These are phyloP conservation scores for Ammospiza caudacuta DNA, from an alignment of 2,113 vertebrate species.

Conservation along the genomic window DNA sequence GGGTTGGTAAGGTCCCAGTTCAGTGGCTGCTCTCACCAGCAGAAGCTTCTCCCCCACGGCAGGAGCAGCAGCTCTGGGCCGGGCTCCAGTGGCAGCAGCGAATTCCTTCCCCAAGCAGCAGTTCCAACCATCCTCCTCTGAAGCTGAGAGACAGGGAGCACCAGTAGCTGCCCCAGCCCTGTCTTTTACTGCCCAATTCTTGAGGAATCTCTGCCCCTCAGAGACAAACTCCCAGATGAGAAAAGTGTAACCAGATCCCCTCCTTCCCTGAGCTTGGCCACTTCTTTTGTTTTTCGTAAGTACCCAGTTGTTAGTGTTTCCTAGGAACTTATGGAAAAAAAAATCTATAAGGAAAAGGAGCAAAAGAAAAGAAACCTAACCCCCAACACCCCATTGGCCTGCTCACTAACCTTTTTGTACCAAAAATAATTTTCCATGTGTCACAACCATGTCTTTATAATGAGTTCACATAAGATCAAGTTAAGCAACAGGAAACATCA, in stretches of 20 bases:
- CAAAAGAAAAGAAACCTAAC: not conserved
- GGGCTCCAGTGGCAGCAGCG: fast-evolving
- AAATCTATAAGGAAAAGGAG: not conserved
- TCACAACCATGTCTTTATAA: not conserved
- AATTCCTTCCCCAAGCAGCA: not conserved
- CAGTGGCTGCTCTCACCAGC: not conserved
- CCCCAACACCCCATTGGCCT: not conserved
- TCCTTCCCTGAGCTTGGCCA: not conserved
- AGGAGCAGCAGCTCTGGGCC: not conserved
- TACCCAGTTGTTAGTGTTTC: not conserved
- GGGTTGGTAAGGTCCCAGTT: too few species aligned
- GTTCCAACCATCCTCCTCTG: fast-evolving
- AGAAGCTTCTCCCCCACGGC: fast-evolving
- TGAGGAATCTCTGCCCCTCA: fast-evolving
- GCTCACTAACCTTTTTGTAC: not conserved
- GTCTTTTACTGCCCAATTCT: not conserved
- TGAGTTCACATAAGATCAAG: not conserved
- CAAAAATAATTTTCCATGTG: conserved; percentile 1
- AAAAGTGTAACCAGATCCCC: not conserved
- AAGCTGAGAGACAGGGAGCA: not conserved
- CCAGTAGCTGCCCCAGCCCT: not conserved
- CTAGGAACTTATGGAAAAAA: not conserved
- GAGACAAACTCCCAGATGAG: not conserved
- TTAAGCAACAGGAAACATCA: conserved; percentile 1
- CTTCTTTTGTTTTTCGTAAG: not conserved